A percentile compares a stretch with the other conserved stretches of the same genome.
These are phyloP conservation scores for Meandrina meandrites DNA, from an alignment of 92 coral and sea anemone genomes.

Conservation along the genomic window DNA sequence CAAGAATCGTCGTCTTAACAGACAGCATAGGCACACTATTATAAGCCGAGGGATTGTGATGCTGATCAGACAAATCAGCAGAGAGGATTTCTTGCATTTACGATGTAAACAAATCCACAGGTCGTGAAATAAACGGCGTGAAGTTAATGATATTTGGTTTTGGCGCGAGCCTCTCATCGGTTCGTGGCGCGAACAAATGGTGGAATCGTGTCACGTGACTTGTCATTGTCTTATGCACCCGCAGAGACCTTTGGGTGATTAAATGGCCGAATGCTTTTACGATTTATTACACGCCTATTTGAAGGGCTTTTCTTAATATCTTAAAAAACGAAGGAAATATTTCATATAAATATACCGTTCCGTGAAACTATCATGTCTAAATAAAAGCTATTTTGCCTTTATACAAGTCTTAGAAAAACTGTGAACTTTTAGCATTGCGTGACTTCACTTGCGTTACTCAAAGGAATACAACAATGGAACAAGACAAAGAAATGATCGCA, in stretches of 20 bases:
- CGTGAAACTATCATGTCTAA: too few relatives aligned
- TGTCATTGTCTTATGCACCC: background rate
- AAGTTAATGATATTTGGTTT: conserved; percentile 54
- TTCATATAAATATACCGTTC: background rate
- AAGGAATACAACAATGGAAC: background rate
- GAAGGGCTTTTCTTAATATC: background rate
- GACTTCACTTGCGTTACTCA: background rate
- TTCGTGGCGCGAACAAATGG: conserved; percentile 61
- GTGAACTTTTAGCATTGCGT: background rate
- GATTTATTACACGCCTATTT: background rate
- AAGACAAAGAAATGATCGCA: too few relatives aligned
- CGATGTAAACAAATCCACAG: conserved; percentile 65
- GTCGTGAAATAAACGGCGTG: conserved; percentile 30
- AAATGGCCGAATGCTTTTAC: background rate
- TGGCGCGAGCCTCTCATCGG: conserved; percentile 82
- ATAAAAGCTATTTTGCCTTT: background rate
- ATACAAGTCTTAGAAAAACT: background rate
- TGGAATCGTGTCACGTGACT: conserved; percentile 40
- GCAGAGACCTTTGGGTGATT: conserved; percentile 26
- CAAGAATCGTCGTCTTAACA: background rate
- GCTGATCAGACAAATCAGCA: background rate
- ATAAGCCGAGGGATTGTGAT: background rate
- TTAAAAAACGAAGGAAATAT: background rate
- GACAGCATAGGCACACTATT: background rate
- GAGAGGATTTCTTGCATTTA: conserved; percentile 27